A percentile compares a stretch with the other conserved stretches of the same genome.
These are phyloP conservation scores for Drosophila kurseongensis DNA, from an alignment of 1,140 invertebrate species.

Conservation along the genomic window DNA sequence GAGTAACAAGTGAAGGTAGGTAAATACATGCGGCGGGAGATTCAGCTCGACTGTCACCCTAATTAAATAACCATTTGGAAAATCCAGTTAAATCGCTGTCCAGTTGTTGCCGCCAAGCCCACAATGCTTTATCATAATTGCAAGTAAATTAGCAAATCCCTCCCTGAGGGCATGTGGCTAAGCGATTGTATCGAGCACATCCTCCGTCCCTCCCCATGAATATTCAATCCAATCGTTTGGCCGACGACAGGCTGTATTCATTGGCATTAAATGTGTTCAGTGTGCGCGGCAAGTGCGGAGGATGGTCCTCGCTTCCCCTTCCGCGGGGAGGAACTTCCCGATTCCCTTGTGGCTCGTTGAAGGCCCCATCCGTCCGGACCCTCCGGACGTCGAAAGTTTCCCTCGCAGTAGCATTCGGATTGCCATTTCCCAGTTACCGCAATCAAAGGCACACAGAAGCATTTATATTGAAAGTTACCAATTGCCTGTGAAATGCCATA, in stretches of 20 bases:
- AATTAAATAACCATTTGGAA: slow-evolving; percentile 49
- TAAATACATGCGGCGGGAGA: slow-evolving; percentile 20
- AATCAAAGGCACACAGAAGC: slow-evolving; percentile 45
- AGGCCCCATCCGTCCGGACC: slow-evolving; percentile 35
- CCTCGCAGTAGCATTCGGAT: slow-evolving; percentile 25
- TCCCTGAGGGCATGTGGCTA: slow-evolving; percentile 20
- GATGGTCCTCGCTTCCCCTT: background rate
- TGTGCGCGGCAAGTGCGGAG: background rate
- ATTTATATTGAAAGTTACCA: slow-evolving; percentile 53
- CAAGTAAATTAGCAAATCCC: slow-evolving; percentile 59
- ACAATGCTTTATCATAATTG: slow-evolving; percentile 40
- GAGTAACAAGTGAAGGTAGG: slow-evolving; percentile 13
- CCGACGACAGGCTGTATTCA: slow-evolving; percentile 44
- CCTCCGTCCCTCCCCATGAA: slow-evolving; percentile 31
- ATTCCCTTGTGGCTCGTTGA: slow-evolving; percentile 48
- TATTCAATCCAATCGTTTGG: slow-evolving; percentile 59
- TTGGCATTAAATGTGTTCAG: slow-evolving; percentile 37
- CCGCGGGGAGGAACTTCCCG: slow-evolving; percentile 8
- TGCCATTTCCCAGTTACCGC: slow-evolving; percentile 42
- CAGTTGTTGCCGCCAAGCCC: slow-evolving; percentile 18
- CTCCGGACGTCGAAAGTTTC: slow-evolving; percentile 33
- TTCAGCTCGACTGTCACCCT: slow-evolving; percentile 9
- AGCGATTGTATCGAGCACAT: slow-evolving; percentile 10
- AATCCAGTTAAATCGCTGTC: slow-evolving; percentile 36
- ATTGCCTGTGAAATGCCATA: slow-evolving; percentile 51